Percentiles rank a stretch among this genome's conserved stretches.
Evolutionary conservation across 1,140 invertebrate genomes (phyloP).

Genomic region (Anastrepha ludens): DNA sequence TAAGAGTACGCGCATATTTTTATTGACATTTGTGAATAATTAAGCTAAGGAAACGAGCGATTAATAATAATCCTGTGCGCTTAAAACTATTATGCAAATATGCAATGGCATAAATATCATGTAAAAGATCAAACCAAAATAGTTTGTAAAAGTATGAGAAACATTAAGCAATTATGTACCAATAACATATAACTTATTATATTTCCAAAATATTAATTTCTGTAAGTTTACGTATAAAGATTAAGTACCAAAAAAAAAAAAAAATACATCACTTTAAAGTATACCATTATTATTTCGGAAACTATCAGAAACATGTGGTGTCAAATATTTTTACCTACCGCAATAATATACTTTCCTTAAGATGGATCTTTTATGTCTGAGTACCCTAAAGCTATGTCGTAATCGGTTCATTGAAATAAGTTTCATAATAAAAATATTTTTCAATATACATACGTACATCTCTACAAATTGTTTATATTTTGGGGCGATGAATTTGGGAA

Average conservation of each 20-base stretch:
- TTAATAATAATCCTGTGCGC: background rate
- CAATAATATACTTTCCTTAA: background rate
- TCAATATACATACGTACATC: background rate
- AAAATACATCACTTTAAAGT: conserved; percentile 13
- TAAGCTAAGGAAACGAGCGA: background rate
- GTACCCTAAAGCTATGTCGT: background rate
- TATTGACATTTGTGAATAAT: background rate
- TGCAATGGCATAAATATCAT: background rate
- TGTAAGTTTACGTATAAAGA: background rate
- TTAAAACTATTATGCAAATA: background rate
- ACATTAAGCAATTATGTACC: background rate
- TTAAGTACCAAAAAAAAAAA: background rate
- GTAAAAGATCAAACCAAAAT: background rate
- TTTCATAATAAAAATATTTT: conserved; percentile 25
- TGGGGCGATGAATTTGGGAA: too few relatives aligned
- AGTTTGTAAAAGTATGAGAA: background rate
- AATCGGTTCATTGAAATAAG: background rate
- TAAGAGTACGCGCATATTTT: too few relatives aligned
- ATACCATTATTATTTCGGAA: background rate
- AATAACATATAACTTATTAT: conserved; percentile 4
- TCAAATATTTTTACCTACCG: too few relatives aligned
- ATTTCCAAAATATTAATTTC: background rate
- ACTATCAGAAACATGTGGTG: background rate
- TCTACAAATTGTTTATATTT: too few relatives aligned
- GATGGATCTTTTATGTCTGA: background rate